Conservation (phyloP, 1,140 invertebrate genomes). For the Diorhabda sublineata region DNA sequence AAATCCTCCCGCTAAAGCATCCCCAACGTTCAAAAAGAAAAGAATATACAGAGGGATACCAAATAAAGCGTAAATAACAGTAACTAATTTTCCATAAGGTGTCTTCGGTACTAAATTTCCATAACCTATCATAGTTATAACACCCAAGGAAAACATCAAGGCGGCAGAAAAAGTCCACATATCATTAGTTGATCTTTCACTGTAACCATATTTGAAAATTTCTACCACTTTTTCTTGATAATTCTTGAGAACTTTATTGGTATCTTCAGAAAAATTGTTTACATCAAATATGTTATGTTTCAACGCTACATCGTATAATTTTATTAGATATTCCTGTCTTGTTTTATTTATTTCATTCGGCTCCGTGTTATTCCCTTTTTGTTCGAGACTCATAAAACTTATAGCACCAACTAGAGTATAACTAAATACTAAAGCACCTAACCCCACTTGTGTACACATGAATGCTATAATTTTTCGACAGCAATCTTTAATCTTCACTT, state of each 20-base stretch:
- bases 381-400: constrained; percentile 84
- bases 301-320: constrained; percentile 39
- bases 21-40: constrained; percentile 87
- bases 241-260: constrained; percentile 18
- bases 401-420: constrained; percentile 94
- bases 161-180: constrained; percentile 82
- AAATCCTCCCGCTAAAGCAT: constrained; percentile 59
- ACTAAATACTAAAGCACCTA: constrained; percentile 88
- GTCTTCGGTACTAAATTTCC: constrained; percentile 92
- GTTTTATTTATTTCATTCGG: neutral
- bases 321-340: constrained; percentile 26
- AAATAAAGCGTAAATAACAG: constrained; percentile 90
- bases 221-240: constrained; percentile 26
- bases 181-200: constrained; percentile 64
- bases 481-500: constrained; percentile 74
- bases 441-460: constrained; percentile 92
- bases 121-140: constrained; percentile 93
- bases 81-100: constrained; percentile 83
- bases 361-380: constrained; percentile 15
- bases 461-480: constrained; percentile 81
- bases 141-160: constrained; percentile 80
- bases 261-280: constrained; percentile 16
- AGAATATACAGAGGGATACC: constrained; percentile 91
- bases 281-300: constrained; percentile 26
- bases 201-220: constrained; percentile 52